Base-by-base conservation (phyloP, 2,888 invertebrate genomes). In the Branchipolynoe longqiensis region DNA sequence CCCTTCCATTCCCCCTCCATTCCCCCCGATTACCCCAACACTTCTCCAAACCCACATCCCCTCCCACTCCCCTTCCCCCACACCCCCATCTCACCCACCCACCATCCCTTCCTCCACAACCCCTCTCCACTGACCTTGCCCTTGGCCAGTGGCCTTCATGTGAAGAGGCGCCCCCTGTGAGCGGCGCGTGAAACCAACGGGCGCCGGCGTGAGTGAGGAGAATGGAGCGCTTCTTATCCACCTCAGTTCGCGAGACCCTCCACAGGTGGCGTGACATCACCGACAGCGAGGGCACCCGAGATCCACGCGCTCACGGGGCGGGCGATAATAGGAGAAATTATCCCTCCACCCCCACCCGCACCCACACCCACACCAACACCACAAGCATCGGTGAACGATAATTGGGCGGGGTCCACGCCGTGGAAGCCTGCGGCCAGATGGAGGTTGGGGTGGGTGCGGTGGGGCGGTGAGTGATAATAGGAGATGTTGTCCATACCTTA, bases 301-400 rank as follows among this genome's bases (percentile, higher is more conserved):
- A 33, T 69, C 69, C 69, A 69, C 69, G 69, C 25, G 69, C 69
- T 14, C 18, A 12, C 18, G 36, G 14, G 69, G 36, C 4, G 69
- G n/a, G 69, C 69, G 38, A 69, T 69, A 69, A 69, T 69, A 69
- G 22, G 69, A 36, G 18, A 69, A 69, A 69, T 69, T 69, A 69
- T 25, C 69, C 36, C 33, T 69, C 33, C 36, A 4, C 14, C 36
- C 38, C 18, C 18, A n/a, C 36, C 36, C n/a, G 18, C 12, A 22
- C 8, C 18, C 8, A 12, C 48, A n/a, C n/a, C n/a, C n/a, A n/a
- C n/a, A n/a, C n/a, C n/a, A n/a, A n/a, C n/a, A n/a, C n/a, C n/a
- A n/a, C n/a, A n/a, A n/a, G n/a, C n/a, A n/a, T n/a, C n/a, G 62
- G 62, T 1, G 62, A 28, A 25, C n/a, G 58, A 58, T 58, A 58